A percentile compares a stretch with the other conserved stretches of the same genome.
These are phyloP conservation scores for Aurelia coerulea DNA, from an alignment of 30 jellyfish, hydroid and myxozoan genomes.

Conservation along the genomic window DNA sequence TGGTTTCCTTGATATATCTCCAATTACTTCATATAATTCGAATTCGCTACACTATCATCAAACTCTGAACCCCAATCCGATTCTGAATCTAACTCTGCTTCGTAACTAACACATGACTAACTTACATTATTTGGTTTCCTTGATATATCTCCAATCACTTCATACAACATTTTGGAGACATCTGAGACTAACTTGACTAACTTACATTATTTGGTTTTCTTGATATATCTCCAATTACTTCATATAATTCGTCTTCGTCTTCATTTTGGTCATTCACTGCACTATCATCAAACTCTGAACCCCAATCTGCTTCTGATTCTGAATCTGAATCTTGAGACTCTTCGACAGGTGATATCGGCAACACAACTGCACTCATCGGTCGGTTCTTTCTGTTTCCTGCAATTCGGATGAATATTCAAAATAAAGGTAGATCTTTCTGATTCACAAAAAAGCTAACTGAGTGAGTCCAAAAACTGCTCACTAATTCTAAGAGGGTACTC, in stretches of 20 bases:
- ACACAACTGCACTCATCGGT: conserved; percentile 82
- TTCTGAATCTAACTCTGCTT: conserved; percentile 55
- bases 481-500: too few relatives aligned
- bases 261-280: conserved; percentile 11
- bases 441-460: too few relatives aligned
- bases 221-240: conserved; percentile 78
- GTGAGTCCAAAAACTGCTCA: too few relatives aligned
- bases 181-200: too few relatives aligned
- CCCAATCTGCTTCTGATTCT: conserved; percentile 77
- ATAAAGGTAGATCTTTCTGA: too few relatives aligned
- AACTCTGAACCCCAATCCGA: conserved; percentile 83
- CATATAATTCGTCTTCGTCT: conserved; percentile 71
- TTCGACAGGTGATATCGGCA: conserved; percentile 76
- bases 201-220: conserved; percentile 43
- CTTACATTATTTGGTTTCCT: too few relatives aligned
- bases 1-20: conserved; percentile 51
- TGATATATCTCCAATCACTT: too few relatives aligned
- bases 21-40: conserved; percentile 76
- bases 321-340: conserved; percentile 62
- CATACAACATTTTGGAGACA: too few relatives aligned
- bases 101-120: not conserved
- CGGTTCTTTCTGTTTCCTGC: conserved; percentile 30
- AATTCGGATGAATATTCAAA: not conserved
- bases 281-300: conserved; percentile 79
- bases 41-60: too few relatives aligned